These are phyloP conservation scores for Cebuella pygmaea DNA, from an alignment of 2,797 vertebrate species.

Conservation along the genomic window DNA sequence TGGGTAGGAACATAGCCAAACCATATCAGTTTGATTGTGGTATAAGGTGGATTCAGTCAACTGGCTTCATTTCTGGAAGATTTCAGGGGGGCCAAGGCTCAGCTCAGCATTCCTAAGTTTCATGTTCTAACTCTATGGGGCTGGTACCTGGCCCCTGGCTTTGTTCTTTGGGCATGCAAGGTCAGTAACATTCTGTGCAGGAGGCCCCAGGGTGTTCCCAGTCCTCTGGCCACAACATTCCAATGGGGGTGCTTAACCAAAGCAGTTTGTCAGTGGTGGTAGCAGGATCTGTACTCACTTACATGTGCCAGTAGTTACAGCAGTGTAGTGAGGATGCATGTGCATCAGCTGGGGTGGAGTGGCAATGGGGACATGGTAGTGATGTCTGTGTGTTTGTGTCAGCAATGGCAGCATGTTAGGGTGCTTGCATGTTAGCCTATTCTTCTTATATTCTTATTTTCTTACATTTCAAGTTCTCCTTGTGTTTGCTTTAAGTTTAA, in stretches of 20 bases:
- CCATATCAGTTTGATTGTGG: background rate
- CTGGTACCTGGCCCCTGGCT: background rate
- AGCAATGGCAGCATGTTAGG: background rate
- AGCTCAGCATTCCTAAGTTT: background rate
- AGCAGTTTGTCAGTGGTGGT: background rate
- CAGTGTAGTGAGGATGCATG: background rate
- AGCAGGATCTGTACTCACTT: background rate
- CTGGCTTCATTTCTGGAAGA: background rate
- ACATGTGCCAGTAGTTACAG: accelerated
- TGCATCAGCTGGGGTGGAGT: background rate
- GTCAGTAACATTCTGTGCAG: background rate
- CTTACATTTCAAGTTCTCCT: background rate
- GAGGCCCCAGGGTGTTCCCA: background rate
- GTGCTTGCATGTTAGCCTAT: background rate
- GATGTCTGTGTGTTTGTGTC: background rate
- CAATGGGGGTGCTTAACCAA: background rate
- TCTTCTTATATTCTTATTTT: background rate
- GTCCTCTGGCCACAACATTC: background rate
- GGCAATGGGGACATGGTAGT: background rate
- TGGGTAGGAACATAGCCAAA: background rate
- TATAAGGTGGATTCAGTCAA: background rate
- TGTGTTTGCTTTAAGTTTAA: background rate
- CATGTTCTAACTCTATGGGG: background rate
- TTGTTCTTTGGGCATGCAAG: background rate
- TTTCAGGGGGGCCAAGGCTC: background rate